A percentile compares a stretch with the other conserved stretches of the same genome.
Conservation (phyloP, 2,888 invertebrate genomes). For the Lepidonotus clava region DNA sequence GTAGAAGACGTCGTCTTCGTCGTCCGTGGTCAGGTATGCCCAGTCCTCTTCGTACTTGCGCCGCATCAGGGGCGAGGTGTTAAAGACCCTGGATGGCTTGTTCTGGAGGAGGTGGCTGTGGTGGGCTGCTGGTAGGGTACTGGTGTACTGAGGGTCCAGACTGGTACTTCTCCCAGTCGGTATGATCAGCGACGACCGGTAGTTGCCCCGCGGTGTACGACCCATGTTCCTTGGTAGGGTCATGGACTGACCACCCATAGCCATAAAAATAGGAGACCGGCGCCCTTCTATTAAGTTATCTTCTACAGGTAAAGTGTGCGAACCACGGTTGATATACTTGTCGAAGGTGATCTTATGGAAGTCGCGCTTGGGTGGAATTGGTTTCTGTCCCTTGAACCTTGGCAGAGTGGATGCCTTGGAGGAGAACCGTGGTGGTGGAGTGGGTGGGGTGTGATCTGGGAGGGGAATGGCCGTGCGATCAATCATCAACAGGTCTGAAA, state of each 20-base stretch:
- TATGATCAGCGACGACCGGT: constrained; percentile 14
- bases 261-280: neutral
- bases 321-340: neutral
- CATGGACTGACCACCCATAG: neutral
- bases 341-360: neutral
- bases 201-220: neutral
- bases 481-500: constrained; percentile 25
- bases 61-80: neutral
- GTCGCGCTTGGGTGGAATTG: neutral
- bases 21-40: neutral
- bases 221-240: constrained; percentile 40
- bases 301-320: no score
- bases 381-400: neutral
- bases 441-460: neutral
- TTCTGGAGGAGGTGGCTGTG: no score
- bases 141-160: neutral
- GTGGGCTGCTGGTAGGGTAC: neutral
- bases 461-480: neutral
- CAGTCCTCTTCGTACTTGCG: neutral
- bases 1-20: neutral
- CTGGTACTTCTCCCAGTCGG: neutral
- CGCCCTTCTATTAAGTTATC: neutral
- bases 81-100: no score
- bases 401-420: constrained; percentile 33
- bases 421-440: constrained; percentile 30